Evolutionary conservation across 53 echinoderm and acorn worm genomes (phyloP), one percentile per base, ranked within the genome.

Genomic region (Arbacia lixula): DNA sequence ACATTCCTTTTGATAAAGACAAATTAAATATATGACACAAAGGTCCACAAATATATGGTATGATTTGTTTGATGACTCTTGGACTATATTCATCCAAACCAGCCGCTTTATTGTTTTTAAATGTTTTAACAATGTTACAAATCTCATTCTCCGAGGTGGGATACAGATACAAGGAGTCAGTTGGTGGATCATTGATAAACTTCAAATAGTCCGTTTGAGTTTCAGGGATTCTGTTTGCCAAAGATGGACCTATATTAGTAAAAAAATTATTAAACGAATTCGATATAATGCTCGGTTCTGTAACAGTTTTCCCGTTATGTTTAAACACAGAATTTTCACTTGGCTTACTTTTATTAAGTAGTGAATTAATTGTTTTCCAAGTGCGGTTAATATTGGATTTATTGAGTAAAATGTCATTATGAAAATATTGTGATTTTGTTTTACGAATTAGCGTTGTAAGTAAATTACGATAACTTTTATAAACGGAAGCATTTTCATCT

Each of bases 291-390:
- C 4, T 37, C 35, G 66, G 66, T 36, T 66, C 66, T 37, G 38
- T 34, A 20, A 37, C 66, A 6, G 38, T 66, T 16, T 36, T 25
- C n/a, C 37, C 38, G 37, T 66, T 63, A n/a, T 19, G 20, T 2
- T 66, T 66, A 37, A 66, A 66, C 2, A 66, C 66, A 66, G 17
- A 14, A 20, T 66, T 66, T 37, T 37, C 66, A 37, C 20, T 37
- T 36, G 66, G 37, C n/a, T 66, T 66, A 37, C 66, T 66, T 66
- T 66, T 66, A 30, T 66, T 66, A 66, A 66, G 36, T 36, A 66
- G 27, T 34, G 37, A 37, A 36, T 66, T 66, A 12, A 66, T 66
- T 14, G 66, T 66, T 66, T 66, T 8, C 66, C 66, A 66, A 4
- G 38, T 66, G 17, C 37, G 66, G 6, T 36, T 36, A 3, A 66